Base-by-base conservation (phyloP, 1,140 invertebrate species). In the Drosophila ercepeae region DNA sequence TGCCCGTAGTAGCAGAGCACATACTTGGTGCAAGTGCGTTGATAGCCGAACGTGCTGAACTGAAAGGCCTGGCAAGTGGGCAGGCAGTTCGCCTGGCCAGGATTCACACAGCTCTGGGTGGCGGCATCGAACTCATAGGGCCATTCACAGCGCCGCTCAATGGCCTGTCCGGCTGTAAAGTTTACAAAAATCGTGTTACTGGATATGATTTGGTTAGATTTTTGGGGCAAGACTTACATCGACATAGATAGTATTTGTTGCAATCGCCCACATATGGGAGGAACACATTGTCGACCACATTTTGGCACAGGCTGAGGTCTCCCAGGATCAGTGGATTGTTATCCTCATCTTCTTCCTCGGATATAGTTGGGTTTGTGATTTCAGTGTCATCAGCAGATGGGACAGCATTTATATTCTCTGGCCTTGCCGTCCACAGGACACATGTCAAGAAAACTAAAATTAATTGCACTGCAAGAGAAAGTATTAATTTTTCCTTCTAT, bases 1-100 rank as follows among this genome's bases (percentile, higher is more conserved):
- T 44, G 61, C 0, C 65, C 65, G 27, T 59, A 72, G 55, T 90
- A 90, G 29, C 89, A 90, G 19, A 90, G 52, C 3, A 90, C 84
- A 54, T 90, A 90, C 19, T 81, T 89, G 6, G 68, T 89, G 52
- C 89, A 90, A 8, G 89, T 90, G n/a, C 89, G 75, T 60, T 75
- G 72, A 21, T 90, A 90, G 27, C 57, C 49, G 21, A 88, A 90
- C 3, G 50, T 81, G n/a, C 45, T 74, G 9, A 86, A 49, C 1
- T 41, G 27, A 0, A 16, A 34, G 0, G 4, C 0, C 4, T 58
- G 3, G 32, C 81, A 86, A 6, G 25, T 41, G 27, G 81, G 76
- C 16, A 86, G 7, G 13, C 82, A 86, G 0, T 51, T 18, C 0
- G 39, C 39, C 1, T 45, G 0, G 0, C 49, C 16, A 0, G 29